phyloP scores from a whole-genome alignment of 2,797 vertebrate species.

The Lepilemur septentrionalis region DNA sequence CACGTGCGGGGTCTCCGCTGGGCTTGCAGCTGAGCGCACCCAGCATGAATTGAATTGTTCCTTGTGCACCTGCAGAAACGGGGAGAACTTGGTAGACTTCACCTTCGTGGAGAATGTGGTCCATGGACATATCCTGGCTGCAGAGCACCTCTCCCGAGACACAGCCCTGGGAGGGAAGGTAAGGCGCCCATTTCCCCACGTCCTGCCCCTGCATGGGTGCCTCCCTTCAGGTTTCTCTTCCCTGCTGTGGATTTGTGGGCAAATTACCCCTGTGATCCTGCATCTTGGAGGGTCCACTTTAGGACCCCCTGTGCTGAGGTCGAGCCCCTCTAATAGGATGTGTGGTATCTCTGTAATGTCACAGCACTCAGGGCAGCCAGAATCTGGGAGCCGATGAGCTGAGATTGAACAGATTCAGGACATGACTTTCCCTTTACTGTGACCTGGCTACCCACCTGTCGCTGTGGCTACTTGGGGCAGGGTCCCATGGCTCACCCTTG shows the following conservation, averaged over 20 bases:
- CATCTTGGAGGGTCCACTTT: neutral
- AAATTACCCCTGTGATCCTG: neutral
- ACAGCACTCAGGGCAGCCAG: neutral
- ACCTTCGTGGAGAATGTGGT: slow-evolving; percentile 98
- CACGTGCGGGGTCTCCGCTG: neutral
- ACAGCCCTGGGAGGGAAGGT: slow-evolving; percentile 94
- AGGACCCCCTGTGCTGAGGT: neutral
- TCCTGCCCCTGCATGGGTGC: neutral
- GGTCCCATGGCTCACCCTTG: neutral
- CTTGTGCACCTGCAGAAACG: slow-evolving; percentile 86
- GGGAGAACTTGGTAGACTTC: slow-evolving; percentile 96
- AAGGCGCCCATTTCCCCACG: slow-evolving; percentile 40
- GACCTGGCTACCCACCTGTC: neutral
- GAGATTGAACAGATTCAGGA: neutral
- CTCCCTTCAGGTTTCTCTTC: neutral
- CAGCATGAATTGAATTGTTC: neutral
- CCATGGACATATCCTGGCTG: slow-evolving; percentile 96
- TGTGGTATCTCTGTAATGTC: neutral
- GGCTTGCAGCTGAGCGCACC: neutral
- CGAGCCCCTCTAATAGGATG: neutral
- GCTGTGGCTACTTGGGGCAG: neutral
- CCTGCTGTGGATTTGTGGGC: neutral
- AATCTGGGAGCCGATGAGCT: neutral
- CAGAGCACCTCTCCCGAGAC: slow-evolving; percentile 88
- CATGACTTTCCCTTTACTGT: neutral